These are phyloP conservation scores for Cuculus canorus DNA, from an alignment of 2,797 vertebrate genomes.

Conservation along the genomic window DNA sequence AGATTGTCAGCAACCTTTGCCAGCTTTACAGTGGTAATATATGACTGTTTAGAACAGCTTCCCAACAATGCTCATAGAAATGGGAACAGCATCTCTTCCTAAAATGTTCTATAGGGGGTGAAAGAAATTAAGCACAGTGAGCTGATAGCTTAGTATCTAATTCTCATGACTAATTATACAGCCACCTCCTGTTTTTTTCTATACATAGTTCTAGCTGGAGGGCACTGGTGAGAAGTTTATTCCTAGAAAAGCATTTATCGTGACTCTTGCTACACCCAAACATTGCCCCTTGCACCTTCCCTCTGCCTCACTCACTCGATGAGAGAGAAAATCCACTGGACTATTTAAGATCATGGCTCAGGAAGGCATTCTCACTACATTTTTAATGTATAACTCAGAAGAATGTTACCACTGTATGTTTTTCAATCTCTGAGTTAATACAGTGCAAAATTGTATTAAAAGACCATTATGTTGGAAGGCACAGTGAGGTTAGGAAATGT, in stretches of 20 bases:
- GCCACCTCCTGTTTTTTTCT: background rate
- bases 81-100: background rate
- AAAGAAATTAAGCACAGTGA: background rate
- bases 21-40: background rate
- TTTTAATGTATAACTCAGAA: constrained; percentile 2
- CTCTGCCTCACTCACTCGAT: background rate
- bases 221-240: background rate
- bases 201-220: background rate
- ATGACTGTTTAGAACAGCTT: background rate
- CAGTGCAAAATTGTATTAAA: constrained; percentile 8
- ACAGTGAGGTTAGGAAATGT: background rate
- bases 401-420: background rate
- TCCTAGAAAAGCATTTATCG: background rate
- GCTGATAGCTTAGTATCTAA: background rate
- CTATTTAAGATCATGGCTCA: background rate
- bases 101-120: background rate
- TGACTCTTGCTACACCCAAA: background rate
- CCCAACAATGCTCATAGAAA: background rate
- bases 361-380: background rate
- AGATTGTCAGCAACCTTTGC: background rate
- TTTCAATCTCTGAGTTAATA: constrained; percentile 10
- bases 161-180: background rate
- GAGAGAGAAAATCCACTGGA: background rate
- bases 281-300: background rate
- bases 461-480: background rate